Evolutionary conservation across 2,888 invertebrate genomes (phyloP), one percentile per base, ranked within the genome.

Genomic region (Mesorhabditis sp.): DNA sequence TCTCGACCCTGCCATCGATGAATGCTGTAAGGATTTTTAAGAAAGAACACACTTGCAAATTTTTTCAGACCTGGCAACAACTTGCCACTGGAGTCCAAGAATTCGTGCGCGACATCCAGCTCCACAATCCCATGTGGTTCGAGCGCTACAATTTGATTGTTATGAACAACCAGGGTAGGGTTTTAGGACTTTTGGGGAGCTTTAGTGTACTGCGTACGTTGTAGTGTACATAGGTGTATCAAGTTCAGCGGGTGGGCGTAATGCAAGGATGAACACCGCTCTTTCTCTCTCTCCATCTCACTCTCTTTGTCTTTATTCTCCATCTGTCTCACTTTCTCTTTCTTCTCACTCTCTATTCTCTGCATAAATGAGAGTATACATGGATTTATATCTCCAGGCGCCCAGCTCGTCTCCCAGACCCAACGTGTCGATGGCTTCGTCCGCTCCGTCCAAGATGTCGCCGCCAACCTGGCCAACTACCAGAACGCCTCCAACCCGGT

Each of bases 1-100:
- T 82, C 28, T 79, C 79, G n/a, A 72, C 76, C 44, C 72, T 77
- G 69, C 64, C 69, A 3, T 70, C 77, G 45, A 82, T 82, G 82
- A 69, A 74, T 43, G 62, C 65, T 15, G 58, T 50, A 50, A n/a
- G 58, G 58, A 50, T 50, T n/a, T 10, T 50, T 50, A n/a, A 10
- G 7, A n/a, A 50, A 50, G 10, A 10, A 1, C 7, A 50, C 10
- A 50, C n/a, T 1, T 0, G n/a, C 7, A 50, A 13, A n/a, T n/a
- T 50, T n/a, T 13, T 50, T 50, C 2, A 50, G 58, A 45, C 64
- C 15, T 69, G 67, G 69, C 65, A 66, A 13, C 62, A 62, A 4
- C 50, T 71, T 6, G 66, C 71, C 3, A 13, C 66, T 13, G 44
- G 50, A 28, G 69, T 69, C 10, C 42, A 43, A 4, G 69, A 72